A percentile compares a stretch with the other conserved stretches of the same genome.
Conservation (phyloP, 2,113 vertebrate species). For the Struthio camelus region DNA sequence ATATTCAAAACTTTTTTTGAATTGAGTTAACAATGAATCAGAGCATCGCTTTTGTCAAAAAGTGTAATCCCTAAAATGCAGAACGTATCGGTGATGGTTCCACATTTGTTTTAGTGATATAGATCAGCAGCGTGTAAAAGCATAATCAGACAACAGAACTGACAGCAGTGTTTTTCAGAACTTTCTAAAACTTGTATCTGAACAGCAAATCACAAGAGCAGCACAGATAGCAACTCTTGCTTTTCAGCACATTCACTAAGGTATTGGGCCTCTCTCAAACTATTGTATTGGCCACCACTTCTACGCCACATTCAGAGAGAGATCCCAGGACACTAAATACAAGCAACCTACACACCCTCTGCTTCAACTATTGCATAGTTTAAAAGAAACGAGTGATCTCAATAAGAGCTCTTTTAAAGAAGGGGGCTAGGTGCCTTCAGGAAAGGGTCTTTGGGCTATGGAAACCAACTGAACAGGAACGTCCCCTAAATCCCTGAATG, state of each 20-base stretch:
- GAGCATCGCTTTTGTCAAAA: constrained; percentile 18
- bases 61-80: neutral
- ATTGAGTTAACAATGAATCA: neutral
- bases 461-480: no score
- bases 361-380: neutral
- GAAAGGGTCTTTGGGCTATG: neutral
- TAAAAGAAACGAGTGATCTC: neutral
- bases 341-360: neutral
- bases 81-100: constrained; percentile 8
- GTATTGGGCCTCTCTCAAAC: neutral
- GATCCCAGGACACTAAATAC: neutral
- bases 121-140: constrained; percentile 29
- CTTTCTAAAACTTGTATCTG: neutral
- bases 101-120: constrained; percentile 27
- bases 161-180: neutral
- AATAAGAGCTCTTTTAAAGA: neutral
- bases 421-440: neutral
- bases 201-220: constrained; percentile 7
- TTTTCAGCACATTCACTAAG: neutral
- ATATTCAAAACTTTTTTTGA: neutral
- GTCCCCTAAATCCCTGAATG: no score
- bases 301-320: neutral
- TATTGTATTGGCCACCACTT: neutral
- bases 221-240: neutral
- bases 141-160: constrained; percentile 14